Conservation (phyloP, 2,888 invertebrate genomes). For the Cephus pygmeus region DNA sequence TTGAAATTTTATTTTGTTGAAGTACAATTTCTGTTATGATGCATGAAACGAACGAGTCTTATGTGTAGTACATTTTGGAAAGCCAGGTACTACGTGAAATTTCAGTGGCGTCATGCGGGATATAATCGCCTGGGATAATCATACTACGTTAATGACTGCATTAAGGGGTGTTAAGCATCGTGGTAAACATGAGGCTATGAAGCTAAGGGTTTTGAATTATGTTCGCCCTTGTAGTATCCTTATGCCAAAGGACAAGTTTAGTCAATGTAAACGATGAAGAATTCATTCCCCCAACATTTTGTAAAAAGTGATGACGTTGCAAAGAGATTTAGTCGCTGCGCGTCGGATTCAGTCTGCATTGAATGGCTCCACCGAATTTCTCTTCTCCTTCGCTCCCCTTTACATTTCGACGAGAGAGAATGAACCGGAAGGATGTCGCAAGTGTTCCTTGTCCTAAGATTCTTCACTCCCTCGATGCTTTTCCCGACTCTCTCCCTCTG, state of each 20-base stretch:
- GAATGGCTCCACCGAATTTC: not conserved
- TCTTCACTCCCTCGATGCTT: not conserved
- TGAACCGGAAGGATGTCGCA: not conserved
- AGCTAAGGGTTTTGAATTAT: not conserved
- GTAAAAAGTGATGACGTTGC: not conserved
- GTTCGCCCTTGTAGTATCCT: not conserved
- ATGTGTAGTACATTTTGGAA: not conserved
- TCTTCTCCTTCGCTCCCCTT: not conserved
- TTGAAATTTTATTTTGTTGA: not conserved
- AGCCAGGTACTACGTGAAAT: not conserved
- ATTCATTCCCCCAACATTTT: not conserved
- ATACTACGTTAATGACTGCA: not conserved
- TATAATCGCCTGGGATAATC: not conserved
- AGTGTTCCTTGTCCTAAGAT: not conserved
- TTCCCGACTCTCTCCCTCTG: not conserved
- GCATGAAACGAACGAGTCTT: not conserved
- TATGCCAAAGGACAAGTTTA: not conserved
- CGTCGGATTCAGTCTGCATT: not conserved
- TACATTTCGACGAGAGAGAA: not conserved
- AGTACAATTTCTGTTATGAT: not conserved
- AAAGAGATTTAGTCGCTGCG: not conserved
- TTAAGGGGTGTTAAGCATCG: not conserved
- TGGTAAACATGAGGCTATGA: not conserved
- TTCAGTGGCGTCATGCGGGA: not conserved
- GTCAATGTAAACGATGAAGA: not conserved